Evolutionary conservation across 2,113 vertebrate species (phyloP).

Genomic region (Thomomys bottae): DNA sequence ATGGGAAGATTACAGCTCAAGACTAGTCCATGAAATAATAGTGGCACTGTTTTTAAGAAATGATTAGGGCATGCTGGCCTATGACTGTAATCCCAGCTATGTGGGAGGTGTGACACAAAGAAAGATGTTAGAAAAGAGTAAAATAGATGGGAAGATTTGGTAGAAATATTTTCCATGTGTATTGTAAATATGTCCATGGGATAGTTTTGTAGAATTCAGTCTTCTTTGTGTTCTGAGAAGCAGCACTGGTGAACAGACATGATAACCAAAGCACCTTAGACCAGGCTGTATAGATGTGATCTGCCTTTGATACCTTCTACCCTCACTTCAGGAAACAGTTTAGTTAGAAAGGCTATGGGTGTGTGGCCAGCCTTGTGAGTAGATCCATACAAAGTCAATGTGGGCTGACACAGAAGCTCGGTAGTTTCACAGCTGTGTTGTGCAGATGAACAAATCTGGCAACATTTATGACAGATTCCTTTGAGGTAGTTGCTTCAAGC

Average conservation of each 20-base stretch:
- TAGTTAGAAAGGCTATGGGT: not conserved
- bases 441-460: no score
- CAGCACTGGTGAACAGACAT: not conserved
- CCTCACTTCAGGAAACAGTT: rapidly evolving
- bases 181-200: not conserved
- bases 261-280: not conserved
- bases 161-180: no score
- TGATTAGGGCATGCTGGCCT: no score
- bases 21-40: no score
- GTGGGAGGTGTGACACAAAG: no score
- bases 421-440: not conserved
- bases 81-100: no score
- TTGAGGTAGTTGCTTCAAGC: not conserved
- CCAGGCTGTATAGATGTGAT: no score
- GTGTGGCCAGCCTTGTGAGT: not conserved
- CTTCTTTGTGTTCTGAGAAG: not conserved
- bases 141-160: no score
- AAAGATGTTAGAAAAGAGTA: no score
- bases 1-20: no score
- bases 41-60: no score
- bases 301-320: not conserved
- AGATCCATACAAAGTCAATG: not conserved
- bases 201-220: not conserved
- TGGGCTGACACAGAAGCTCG: not conserved
- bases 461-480: not conserved